Conservation (phyloP, 2,888 invertebrate species). For the Alviniconcha strummeri region DNA sequence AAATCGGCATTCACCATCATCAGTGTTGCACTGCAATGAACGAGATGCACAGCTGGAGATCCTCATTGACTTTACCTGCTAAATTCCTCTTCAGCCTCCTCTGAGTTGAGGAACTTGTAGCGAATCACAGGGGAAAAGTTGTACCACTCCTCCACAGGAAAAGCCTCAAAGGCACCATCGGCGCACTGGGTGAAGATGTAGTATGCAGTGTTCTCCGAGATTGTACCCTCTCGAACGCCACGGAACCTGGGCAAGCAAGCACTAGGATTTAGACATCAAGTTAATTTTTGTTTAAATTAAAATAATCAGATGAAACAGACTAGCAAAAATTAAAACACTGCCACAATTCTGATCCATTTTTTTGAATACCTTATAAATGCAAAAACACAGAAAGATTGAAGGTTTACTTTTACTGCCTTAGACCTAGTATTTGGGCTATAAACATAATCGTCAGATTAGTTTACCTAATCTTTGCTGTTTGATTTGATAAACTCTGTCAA, state of each 20-base stretch:
- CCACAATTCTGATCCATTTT: slow-evolving; percentile 1
- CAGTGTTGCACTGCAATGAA: too few relatives aligned
- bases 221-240: slow-evolving; percentile 95
- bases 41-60: neutral
- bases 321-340: too few relatives aligned
- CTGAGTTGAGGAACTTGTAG: slow-evolving; percentile 95
- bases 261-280: neutral
- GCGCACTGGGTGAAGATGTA: slow-evolving; percentile 98
- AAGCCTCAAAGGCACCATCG: slow-evolving; percentile 96
- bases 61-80: slow-evolving; percentile 84
- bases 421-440: too few relatives aligned
- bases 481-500: too few relatives aligned
- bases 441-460: too few relatives aligned
- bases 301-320: neutral
- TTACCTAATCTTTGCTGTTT: too few relatives aligned
- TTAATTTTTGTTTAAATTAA: neutral
- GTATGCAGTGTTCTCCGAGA: slow-evolving; percentile 96
- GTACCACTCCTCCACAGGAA: slow-evolving; percentile 93
- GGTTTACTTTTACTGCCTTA: too few relatives aligned
- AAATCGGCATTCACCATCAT: too few relatives aligned
- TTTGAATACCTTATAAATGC: too few relatives aligned
- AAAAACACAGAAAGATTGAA: too few relatives aligned
- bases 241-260: slow-evolving; percentile 79
- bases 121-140: slow-evolving; percentile 91
- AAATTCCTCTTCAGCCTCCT: slow-evolving; percentile 98